A percentile compares a stretch with the other conserved stretches of the same genome.
Conservation (phyloP, 2,113 vertebrate species). For the Leuciscus idus region DNA sequence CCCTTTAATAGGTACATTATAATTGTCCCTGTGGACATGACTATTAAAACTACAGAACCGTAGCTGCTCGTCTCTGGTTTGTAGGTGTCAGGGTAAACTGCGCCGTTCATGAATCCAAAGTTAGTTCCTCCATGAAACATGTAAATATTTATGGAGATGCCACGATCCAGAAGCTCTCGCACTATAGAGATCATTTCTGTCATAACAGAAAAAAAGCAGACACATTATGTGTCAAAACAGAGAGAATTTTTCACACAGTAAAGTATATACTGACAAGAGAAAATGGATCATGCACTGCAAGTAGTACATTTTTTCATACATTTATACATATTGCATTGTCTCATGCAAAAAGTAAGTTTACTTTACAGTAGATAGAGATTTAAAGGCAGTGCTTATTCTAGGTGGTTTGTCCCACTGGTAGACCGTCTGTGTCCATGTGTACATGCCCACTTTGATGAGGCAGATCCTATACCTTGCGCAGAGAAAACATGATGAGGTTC, state of each 20-base stretch:
- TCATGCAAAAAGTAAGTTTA: neutral
- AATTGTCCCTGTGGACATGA: neutral
- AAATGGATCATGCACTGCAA: neutral
- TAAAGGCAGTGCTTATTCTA: neutral
- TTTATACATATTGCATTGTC: too few relatives aligned
- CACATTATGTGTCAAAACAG: neutral
- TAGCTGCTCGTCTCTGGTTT: conserved; percentile 90
- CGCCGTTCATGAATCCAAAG: conserved; percentile 92
- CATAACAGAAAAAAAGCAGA: conserved; percentile 7
- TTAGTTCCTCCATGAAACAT: conserved; percentile 96
- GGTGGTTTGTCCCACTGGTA: neutral
- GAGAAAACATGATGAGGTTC: conserved; percentile 85
- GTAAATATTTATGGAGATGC: conserved; percentile 90
- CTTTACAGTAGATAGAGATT: neutral
- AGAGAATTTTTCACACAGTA: neutral
- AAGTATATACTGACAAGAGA: neutral
- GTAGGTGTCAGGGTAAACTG: conserved; percentile 82
- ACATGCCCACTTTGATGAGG: neutral
- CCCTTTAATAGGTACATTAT: too few relatives aligned
- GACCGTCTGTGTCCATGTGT: neutral
- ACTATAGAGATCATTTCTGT: conserved; percentile 86
- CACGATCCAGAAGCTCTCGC: conserved; percentile 77
- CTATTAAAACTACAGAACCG: conserved; percentile 65
- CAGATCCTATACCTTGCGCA: conserved; percentile 77
- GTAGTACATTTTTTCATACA: too few relatives aligned